Percentiles rank a stretch among this genome's conserved stretches.
Evolutionary conservation across 2,888 invertebrate genomes (phyloP).

Genomic region (Nomada ruficornis): DNA sequence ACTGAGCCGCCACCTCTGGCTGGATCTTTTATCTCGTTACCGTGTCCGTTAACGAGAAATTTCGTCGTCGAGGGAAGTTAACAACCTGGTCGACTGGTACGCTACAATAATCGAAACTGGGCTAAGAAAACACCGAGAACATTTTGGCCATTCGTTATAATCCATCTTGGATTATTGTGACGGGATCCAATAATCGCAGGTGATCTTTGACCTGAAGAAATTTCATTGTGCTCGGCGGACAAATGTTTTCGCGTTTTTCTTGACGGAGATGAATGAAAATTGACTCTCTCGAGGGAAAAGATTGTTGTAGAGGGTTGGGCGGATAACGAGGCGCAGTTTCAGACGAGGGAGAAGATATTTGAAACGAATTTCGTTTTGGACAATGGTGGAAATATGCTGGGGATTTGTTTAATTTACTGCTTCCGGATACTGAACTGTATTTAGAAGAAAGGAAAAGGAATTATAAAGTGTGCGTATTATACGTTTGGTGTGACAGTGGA

Average conservation of each 20-base stretch:
- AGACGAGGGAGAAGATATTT: no score
- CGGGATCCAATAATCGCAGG: not conserved
- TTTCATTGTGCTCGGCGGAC: not conserved
- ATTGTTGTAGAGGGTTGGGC: not conserved
- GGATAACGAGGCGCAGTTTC: not conserved
- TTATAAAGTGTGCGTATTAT: no score
- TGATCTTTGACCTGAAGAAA: slow-evolving; percentile 10
- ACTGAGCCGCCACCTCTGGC: slow-evolving; percentile 33
- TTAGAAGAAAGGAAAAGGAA: no score
- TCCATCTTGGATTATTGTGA: not conserved
- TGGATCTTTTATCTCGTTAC: slow-evolving; percentile 59
- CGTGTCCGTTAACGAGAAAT: slow-evolving; percentile 60
- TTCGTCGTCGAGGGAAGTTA: slow-evolving; percentile 53
- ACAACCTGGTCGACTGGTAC: slow-evolving; percentile 38
- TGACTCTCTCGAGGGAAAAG: not conserved
- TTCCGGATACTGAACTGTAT: no score
- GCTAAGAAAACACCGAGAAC: slow-evolving; percentile 29
- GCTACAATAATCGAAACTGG: slow-evolving; percentile 54
- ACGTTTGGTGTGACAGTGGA: no score
- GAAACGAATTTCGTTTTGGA: no score
- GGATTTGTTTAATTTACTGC: no score
- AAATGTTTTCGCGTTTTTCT: not conserved
- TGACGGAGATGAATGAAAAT: not conserved
- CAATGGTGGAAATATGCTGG: no score
- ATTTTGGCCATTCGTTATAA: slow-evolving; percentile 16